Conservation (phyloP, 2,113 vertebrate genomes). For the Romanogobio albipinnatus region DNA sequence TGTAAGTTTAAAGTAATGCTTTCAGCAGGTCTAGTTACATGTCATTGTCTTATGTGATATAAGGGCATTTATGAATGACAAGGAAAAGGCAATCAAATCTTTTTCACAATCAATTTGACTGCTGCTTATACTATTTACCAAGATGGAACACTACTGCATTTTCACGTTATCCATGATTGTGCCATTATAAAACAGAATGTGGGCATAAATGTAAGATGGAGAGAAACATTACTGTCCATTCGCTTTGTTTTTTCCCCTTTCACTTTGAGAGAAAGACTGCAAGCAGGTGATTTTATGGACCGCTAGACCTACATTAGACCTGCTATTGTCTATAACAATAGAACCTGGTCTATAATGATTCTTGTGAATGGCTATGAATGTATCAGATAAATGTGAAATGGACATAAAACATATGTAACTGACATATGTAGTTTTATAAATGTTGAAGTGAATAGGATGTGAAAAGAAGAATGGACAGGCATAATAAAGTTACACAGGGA, state of each 20-base stretch:
- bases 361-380: background rate
- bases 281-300: constrained; percentile 1
- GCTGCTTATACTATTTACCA: background rate
- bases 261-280: background rate
- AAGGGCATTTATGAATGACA: background rate
- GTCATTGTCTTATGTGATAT: background rate
- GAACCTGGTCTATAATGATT: constrained; percentile 6
- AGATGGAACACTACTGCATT: background rate
- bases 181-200: constrained; percentile 3
- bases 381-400: background rate
- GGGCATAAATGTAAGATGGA: background rate
- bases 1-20: background rate
- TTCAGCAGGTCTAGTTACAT: background rate
- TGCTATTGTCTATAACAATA: background rate
- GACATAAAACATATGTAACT: background rate
- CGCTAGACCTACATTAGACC: constrained; percentile 10
- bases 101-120: constrained; percentile 3
- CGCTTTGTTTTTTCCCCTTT: background rate
- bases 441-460: constrained; percentile 2
- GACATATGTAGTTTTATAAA: background rate
- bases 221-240: background rate
- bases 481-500: constrained; percentile 15
- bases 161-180: background rate
- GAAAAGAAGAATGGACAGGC: background rate
- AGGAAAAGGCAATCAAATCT: background rate